Percentiles rank a stretch among this genome's conserved stretches.
These are phyloP conservation scores for Chelonia mydas DNA, from an alignment of 2,797 vertebrate species.

Conservation along the genomic window DNA sequence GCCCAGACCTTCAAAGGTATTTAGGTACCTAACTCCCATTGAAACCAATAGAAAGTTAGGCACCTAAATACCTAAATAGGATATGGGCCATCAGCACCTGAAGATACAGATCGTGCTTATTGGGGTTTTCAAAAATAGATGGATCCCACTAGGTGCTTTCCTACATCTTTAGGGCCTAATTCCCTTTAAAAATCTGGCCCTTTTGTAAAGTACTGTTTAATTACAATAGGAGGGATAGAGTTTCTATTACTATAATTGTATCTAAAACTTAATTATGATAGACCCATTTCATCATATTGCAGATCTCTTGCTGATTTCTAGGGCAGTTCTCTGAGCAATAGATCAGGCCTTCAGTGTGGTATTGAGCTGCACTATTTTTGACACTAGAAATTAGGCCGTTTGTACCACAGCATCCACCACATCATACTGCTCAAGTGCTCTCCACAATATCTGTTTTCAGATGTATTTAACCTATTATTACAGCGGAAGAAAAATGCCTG, in stretches of 20 bases:
- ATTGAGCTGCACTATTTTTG: neutral
- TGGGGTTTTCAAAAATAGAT: too few species aligned
- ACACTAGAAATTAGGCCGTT: neutral
- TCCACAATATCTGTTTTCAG: neutral
- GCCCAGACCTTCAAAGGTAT: neutral
- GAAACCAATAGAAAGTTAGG: neutral
- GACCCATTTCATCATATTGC: accelerated
- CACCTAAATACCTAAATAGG: neutral
- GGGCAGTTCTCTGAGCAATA: neutral
- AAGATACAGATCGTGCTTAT: too few species aligned
- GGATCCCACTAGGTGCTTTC: too few species aligned
- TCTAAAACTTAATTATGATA: neutral
- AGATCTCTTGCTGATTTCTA: neutral
- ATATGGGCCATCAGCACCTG: neutral
- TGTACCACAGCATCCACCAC: neutral
- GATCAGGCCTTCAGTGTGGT: neutral
- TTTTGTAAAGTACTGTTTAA: neutral
- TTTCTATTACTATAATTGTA: neutral
- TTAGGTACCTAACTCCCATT: neutral
- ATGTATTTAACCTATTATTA: neutral
- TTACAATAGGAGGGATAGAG: neutral
- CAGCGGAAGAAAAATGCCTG: neutral
- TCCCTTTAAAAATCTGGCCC: too few species aligned
- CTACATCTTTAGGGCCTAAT: too few species aligned
- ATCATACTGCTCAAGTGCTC: neutral